Conservation (phyloP, 2,888 invertebrate genomes). For the Teleogryllus oceanicus region DNA sequence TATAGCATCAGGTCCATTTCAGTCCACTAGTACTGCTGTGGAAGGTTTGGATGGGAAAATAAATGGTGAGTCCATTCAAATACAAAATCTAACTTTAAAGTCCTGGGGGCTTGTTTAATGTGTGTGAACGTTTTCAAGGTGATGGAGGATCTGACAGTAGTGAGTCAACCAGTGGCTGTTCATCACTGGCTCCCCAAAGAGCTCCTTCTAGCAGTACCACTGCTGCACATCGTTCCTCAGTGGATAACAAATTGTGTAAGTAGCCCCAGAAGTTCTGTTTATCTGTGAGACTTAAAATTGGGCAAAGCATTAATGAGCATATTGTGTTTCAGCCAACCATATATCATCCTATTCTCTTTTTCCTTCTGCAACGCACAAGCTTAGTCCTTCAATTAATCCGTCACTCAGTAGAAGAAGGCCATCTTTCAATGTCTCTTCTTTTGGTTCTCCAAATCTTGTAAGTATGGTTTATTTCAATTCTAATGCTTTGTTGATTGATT, state of each 20-base stretch:
- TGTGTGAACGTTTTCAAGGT: constrained; percentile 37
- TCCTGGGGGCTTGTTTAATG: not conserved
- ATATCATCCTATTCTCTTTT: constrained; percentile 31
- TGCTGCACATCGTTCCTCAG: not conserved
- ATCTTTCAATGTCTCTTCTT: constrained; percentile 33
- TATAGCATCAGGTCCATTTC: not conserved
- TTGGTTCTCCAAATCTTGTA: constrained; percentile 29
- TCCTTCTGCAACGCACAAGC: constrained; percentile 27
- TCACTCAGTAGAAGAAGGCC: constrained; percentile 26
- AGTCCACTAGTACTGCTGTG: not conserved
- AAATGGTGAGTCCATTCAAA: constrained; percentile 26
- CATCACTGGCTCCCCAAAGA: constrained; percentile 52
- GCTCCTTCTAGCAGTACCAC: constrained; percentile 34
- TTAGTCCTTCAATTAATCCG: constrained; percentile 27
- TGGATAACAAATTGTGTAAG: constrained; percentile 32
- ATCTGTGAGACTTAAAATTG: not conserved
- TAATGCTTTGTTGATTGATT: no score
- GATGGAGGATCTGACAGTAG: constrained; percentile 57
- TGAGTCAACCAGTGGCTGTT: constrained; percentile 58
- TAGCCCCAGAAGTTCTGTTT: not conserved
- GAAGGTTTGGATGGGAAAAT: constrained; percentile 27
- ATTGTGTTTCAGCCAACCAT: constrained; percentile 27
- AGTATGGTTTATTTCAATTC: not conserved
- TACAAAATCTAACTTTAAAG: no score
- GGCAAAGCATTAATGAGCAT: not conserved